These are phyloP conservation scores for Syncerus caffer DNA, from an alignment of 2,797 vertebrate species.

Conservation along the genomic window DNA sequence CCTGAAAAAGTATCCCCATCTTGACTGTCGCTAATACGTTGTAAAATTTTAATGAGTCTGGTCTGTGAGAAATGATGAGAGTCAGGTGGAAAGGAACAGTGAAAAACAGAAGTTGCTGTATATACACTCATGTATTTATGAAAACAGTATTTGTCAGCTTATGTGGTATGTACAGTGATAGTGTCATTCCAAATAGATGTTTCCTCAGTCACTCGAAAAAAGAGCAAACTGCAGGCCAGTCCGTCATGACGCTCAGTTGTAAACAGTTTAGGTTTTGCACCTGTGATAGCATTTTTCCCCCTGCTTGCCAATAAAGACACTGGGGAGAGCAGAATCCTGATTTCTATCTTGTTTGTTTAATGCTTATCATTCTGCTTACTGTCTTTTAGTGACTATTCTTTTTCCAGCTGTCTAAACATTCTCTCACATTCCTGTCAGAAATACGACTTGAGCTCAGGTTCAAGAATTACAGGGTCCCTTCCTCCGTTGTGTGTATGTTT, in stretches of 20 bases:
- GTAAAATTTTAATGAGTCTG: neutral
- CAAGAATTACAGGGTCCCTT: conserved; percentile 37
- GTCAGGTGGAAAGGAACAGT: neutral
- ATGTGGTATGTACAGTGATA: neutral
- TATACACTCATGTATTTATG: neutral
- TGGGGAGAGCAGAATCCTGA: conserved; percentile 41
- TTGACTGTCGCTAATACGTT: neutral
- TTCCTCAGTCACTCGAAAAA: conserved; percentile 31
- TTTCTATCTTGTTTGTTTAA: conserved; percentile 69
- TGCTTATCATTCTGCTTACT: conserved; percentile 65
- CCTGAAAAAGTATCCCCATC: neutral
- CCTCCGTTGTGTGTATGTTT: conserved; percentile 15
- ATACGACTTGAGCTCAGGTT: conserved; percentile 48
- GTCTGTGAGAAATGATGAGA: conserved; percentile 28
- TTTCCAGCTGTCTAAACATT: conserved; percentile 76
- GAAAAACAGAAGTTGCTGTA: conserved; percentile 4
- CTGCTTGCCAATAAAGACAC: conserved; percentile 58
- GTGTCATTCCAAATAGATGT: neutral
- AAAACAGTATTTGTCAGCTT: neutral
- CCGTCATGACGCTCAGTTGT: conserved; percentile 24
- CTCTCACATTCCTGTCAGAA: conserved; percentile 63
- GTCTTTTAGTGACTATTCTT: conserved; percentile 56
- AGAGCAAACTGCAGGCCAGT: neutral
- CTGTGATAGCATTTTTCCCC: conserved; percentile 63
- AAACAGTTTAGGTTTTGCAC: conserved; percentile 61